Evolutionary conservation across 2,797 vertebrate genomes (phyloP).

Genomic region (Ara ararauna): DNA sequence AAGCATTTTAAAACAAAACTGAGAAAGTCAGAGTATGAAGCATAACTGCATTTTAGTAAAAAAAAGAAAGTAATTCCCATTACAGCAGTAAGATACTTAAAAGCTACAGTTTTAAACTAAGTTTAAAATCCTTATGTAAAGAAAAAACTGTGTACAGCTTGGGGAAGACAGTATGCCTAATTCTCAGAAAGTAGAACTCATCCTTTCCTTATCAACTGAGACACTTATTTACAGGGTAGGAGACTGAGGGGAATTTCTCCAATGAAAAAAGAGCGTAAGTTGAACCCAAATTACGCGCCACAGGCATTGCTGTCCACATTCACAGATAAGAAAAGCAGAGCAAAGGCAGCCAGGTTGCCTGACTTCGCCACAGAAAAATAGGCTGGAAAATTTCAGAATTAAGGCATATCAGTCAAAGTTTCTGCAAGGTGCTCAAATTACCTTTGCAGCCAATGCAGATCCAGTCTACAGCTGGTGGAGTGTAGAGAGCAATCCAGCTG

Average conservation of each 20-base stretch:
- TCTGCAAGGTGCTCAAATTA: neutral
- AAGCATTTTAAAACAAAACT: slow-evolving; percentile 12
- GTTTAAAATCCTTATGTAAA: neutral
- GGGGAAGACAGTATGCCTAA: neutral
- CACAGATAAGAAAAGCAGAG: neutral
- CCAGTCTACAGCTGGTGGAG: accelerated
- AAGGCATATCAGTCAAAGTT: neutral
- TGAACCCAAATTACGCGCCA: neutral
- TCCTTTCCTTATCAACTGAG: neutral
- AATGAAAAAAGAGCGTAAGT: neutral
- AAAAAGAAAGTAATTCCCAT: neutral
- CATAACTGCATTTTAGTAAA: neutral
- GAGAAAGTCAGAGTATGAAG: neutral
- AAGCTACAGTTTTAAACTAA: neutral
- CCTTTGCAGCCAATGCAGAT: neutral
- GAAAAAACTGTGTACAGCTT: neutral
- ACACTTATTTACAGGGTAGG: neutral
- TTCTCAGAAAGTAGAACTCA: neutral
- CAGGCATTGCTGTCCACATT: neutral
- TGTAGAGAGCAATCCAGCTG: neutral
- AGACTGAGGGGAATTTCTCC: neutral
- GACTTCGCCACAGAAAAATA: neutral
- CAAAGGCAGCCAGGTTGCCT: neutral
- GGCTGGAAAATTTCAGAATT: neutral
- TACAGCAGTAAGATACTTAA: neutral